Percentiles rank a stretch among this genome's conserved stretches.
These are phyloP conservation scores for Andrena fulva DNA, from an alignment of 2,888 invertebrate genomes.

Conservation along the genomic window DNA sequence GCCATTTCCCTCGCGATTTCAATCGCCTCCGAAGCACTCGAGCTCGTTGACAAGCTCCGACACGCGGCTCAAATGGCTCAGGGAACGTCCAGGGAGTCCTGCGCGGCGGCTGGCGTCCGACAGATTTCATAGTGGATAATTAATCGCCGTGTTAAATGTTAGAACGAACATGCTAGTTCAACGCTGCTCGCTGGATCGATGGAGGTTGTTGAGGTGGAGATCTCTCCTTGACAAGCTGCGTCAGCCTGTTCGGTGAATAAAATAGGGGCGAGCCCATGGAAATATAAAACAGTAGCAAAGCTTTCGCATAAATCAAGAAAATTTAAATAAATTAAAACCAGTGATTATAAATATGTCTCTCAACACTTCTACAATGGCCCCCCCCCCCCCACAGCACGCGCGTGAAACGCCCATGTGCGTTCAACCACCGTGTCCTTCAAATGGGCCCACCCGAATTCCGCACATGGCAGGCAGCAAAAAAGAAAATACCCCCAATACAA, in stretches of 20 bases:
- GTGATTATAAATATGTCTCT: no score
- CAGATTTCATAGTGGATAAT: slow-evolving; percentile 30
- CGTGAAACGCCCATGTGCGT: no score
- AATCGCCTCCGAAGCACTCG: neutral
- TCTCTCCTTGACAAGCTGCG: neutral
- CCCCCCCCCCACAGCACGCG: no score
- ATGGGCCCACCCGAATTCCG: no score
- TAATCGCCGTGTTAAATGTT: slow-evolving; percentile 40
- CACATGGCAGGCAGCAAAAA: no score
- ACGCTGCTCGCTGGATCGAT: neutral
- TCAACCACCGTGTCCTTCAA: no score
- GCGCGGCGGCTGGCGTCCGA: slow-evolving; percentile 21
- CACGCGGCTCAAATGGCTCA: neutral
- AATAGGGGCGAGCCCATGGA: neutral
- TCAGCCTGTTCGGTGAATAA: neutral
- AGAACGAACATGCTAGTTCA: slow-evolving; percentile 14
- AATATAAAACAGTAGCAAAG: neutral
- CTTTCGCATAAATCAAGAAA: no score
- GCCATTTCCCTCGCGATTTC: neutral
- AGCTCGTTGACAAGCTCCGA: slow-evolving; percentile 4
- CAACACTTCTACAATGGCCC: no score
- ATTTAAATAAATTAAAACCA: no score
- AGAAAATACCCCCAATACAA: no score
- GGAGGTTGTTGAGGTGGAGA: neutral
- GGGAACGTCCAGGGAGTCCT: neutral